Evolutionary conservation across 2,888 invertebrate genomes (phyloP), one percentile per base, ranked within the genome.

Genomic region (Metellina segmentata): DNA sequence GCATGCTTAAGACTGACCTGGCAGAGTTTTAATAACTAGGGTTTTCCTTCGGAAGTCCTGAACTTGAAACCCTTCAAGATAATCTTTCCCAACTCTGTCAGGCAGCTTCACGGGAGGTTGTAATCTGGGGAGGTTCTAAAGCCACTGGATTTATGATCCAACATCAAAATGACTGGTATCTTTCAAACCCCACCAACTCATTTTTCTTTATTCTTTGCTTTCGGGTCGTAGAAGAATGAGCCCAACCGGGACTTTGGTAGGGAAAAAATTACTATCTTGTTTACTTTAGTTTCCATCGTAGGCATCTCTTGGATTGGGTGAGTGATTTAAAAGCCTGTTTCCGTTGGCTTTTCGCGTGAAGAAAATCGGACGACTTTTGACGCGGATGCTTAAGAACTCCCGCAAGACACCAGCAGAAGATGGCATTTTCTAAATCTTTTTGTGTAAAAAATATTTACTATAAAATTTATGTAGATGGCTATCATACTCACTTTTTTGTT

Each of bases 261-360:
- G 70, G 71, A 51, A 61, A 16, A 61, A 11, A 61, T 61, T 61
- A 16, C 61, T 61, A 11, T 77, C 77, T 78, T 86, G 19, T 51
- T 49, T 86, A 34, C 9, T 11, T 78, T 77, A 19, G 7, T 61
- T 79, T 83, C 75, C 49, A 75, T 51, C 48, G 61, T 4, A 69
- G 20, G 78, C 52, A 70, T 69, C 72, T 85, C 19, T n/a, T 69
- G 53, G 75, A 48, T 49, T 71, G 52, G 77, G 7, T 86, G 91
- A 91, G 78, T 83, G 91, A 91, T 91, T 91, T 91, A 91, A 69
- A 72, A 61, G 52, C 91, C 13, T 53, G 61, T 91, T 91, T 91
- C 91, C 91, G 91, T 70, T 72, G 74, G 78, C 49, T 78, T 72
- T 52, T 52, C 52, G 34, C 61, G 53, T 16, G 79, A 20, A 16